Conservation (phyloP, 2,888 invertebrate genomes). For the Ryuthela nishihirai region DNA sequence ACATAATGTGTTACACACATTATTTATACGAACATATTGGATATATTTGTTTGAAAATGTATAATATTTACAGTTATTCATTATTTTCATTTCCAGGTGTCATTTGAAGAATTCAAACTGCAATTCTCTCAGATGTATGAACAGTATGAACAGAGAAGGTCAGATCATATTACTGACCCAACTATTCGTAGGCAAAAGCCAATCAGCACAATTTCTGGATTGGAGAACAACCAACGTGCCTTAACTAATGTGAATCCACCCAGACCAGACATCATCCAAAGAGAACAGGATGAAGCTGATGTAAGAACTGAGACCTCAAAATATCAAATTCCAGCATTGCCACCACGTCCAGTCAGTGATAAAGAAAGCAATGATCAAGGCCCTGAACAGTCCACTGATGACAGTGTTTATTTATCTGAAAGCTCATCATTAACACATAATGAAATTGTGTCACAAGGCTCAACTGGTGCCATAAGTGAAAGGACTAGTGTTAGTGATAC, state of each 20-base stretch:
- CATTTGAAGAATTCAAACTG: slow-evolving; percentile 95
- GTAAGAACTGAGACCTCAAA: slow-evolving; percentile 13
- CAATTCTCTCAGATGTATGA: slow-evolving; percentile 85
- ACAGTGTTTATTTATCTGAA: neutral
- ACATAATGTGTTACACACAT: too few relatives aligned
- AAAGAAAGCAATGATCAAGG: slow-evolving; percentile 7
- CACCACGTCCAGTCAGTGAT: neutral
- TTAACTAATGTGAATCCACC: slow-evolving; percentile 32
- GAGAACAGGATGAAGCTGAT: slow-evolving; percentile 13
- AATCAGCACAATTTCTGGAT: slow-evolving; percentile 90
- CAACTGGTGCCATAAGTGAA: too few relatives aligned
- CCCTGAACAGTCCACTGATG: slow-evolving; percentile 1
- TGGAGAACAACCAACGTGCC: slow-evolving; percentile 40
- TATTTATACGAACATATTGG: too few relatives aligned
- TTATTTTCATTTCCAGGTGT: slow-evolving; percentile 63
- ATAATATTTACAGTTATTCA: neutral
- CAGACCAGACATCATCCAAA: slow-evolving; percentile 29
- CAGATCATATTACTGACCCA: slow-evolving; percentile 93
- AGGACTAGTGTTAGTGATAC: too few relatives aligned
- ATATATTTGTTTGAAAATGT: too few relatives aligned
- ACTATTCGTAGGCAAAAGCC: slow-evolving; percentile 87
- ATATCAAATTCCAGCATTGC: slow-evolving; percentile 7
- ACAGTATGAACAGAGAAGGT: slow-evolving; percentile 87
- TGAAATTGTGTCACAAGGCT: too few relatives aligned
- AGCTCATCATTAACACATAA: neutral